phyloP scores from a whole-genome alignment of 2,113 vertebrate species.

The Drymodes brunneopygia region DNA sequence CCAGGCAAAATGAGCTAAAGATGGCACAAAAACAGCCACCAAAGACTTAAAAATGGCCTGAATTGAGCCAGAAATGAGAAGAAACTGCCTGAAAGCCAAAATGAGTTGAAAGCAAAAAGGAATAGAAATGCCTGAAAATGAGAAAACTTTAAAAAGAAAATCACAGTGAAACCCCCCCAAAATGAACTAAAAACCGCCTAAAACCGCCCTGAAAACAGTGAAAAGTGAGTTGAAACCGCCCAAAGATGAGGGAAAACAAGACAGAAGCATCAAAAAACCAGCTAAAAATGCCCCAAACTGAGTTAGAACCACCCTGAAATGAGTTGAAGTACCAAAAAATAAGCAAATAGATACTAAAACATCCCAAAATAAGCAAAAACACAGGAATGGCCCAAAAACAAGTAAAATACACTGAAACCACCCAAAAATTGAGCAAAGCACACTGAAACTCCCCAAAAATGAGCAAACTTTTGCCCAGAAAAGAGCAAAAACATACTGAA shows the following conservation, averaged over 20 bases:
- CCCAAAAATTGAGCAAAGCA: rapidly evolving
- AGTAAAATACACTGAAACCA: background rate
- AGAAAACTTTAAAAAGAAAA: background rate
- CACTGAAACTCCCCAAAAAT: background rate
- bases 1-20: background rate
- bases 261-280: background rate
- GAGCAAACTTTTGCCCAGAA: background rate
- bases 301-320: background rate
- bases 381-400: background rate
- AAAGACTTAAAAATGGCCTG: background rate
- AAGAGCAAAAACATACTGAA: background rate
- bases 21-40: background rate
- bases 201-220: background rate
- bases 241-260: background rate
- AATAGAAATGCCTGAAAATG: background rate
- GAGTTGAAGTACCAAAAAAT: background rate
- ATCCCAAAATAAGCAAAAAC: background rate
- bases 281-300: background rate
- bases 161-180: background rate
- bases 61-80: background rate
- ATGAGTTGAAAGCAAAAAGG: background rate
- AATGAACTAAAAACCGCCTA: background rate
- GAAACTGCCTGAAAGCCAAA: background rate
- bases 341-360: background rate
- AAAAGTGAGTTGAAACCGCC: background rate